Percentiles rank a stretch among this genome's conserved stretches.
phyloP scores from a whole-genome alignment of 1,140 invertebrate species.

The Trinorchestia longiramus region DNA sequence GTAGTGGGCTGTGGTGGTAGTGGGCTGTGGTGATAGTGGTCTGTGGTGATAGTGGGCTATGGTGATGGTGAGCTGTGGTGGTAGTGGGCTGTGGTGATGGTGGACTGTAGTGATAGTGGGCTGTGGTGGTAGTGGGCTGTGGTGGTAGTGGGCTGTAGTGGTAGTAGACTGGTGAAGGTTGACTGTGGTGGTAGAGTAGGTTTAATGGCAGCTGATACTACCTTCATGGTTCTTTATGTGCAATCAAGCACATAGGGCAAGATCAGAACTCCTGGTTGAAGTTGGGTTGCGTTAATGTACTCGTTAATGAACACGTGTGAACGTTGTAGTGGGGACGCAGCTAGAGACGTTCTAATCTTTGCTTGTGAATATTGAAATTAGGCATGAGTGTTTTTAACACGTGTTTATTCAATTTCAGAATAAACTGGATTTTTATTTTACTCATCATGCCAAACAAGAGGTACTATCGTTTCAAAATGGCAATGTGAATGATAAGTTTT shows the following conservation, averaged over 20 bases:
- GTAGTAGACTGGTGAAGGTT: constrained; percentile 24
- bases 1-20: constrained; percentile 56
- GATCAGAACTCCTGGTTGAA: no score
- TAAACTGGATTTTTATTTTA: no score
- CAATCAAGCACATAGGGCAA: neutral
- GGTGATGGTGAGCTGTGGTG: constrained; percentile 50
- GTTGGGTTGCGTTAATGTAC: no score
- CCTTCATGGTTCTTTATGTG: neutral
- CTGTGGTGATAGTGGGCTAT: constrained; percentile 50
- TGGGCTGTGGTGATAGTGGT: constrained; percentile 49
- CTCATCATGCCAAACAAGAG: no score
- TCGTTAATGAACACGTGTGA: no score
- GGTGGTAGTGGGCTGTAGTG: constrained; percentile 54
- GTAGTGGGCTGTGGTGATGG: constrained; percentile 53
- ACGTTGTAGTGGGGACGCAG: no score
- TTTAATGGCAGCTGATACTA: neutral
- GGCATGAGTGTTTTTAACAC: no score
- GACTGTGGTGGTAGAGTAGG: constrained; percentile 25
- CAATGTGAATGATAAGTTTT: no score
- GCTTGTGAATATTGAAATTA: no score
- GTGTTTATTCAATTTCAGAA: no score
- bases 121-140: constrained; percentile 54
- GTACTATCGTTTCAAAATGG: no score
- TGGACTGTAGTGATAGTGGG: constrained; percentile 38
- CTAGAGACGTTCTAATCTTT: no score